A percentile compares a stretch with the other conserved stretches of the same genome.
Conservation (phyloP, 2,888 invertebrate genomes). For the Acronicta aceris region DNA sequence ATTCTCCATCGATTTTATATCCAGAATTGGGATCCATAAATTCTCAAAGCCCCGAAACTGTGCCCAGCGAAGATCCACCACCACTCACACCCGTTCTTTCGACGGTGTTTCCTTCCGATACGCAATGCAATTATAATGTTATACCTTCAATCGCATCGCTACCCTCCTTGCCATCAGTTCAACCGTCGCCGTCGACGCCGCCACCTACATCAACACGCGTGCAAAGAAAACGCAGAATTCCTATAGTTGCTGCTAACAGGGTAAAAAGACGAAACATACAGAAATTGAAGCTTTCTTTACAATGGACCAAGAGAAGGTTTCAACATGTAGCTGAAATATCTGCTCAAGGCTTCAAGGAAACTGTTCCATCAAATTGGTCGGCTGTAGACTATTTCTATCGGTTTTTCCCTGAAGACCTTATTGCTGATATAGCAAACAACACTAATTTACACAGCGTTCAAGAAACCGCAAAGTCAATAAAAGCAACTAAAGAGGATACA, state of each 20-base stretch:
- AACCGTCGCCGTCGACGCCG: too few species aligned
- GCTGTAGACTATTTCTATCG: conserved; percentile 13
- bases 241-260: not conserved
- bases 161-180: too few species aligned
- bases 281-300: conserved; percentile 11
- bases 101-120: too few species aligned
- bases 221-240: conserved; percentile 14
- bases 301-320: conserved; percentile 12
- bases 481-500: conserved; percentile 45
- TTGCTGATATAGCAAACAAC: conserved; percentile 6
- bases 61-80: too few species aligned
- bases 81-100: too few species aligned
- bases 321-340: conserved; percentile 14
- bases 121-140: too few species aligned
- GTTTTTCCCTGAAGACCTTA: not conserved
- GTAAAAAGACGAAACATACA: conserved; percentile 7
- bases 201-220: conserved; percentile 4
- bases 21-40: too few species aligned
- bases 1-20: too few species aligned
- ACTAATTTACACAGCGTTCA: conserved; percentile 26
- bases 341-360: conserved; percentile 8
- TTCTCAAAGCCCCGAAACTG: too few species aligned
- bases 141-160: too few species aligned
- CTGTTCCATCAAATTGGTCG: conserved; percentile 9
- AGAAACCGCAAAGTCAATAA: conserved; percentile 19